These are phyloP conservation scores for Lepidothrix coronata DNA, from an alignment of 2,113 vertebrate genomes.

Conservation along the genomic window DNA sequence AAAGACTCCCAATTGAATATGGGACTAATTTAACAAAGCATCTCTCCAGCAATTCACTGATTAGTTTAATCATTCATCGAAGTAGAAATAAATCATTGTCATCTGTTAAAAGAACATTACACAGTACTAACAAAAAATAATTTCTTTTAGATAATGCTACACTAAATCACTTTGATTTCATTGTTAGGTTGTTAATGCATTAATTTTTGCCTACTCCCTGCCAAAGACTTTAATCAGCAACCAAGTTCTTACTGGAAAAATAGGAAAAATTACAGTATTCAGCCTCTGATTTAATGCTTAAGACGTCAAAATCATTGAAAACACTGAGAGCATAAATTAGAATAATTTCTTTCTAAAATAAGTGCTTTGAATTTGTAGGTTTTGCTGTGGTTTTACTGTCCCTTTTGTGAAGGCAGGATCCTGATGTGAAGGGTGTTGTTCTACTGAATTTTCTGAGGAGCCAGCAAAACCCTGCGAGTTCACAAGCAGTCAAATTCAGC, in stretches of 20 bases:
- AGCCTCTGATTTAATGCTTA: neutral
- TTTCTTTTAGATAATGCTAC: conserved; percentile 30
- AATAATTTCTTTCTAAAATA: neutral
- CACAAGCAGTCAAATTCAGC: neutral
- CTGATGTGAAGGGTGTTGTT: neutral
- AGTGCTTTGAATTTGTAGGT: neutral
- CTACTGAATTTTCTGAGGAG: neutral
- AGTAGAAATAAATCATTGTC: conserved; percentile 49
- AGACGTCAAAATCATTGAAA: neutral
- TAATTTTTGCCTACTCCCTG: conserved; percentile 11
- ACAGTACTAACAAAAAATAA: conserved; percentile 5
- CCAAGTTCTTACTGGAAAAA: neutral
- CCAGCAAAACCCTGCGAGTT: neutral
- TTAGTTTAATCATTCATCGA: conserved; percentile 35
- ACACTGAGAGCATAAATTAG: neutral
- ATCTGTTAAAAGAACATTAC: conserved; percentile 33
- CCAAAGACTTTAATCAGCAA: conserved; percentile 7
- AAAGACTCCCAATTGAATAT: neutral
- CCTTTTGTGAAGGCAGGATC: neutral
- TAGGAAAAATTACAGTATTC: neutral
- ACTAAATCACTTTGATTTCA: conserved; percentile 38
- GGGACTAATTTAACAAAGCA: conserved; percentile 33
- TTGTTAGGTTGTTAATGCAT: neutral
- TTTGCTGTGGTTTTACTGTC: neutral
- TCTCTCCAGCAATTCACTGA: conserved; percentile 36